phyloP scores from a whole-genome alignment of 2,113 vertebrate species.

The Dipodomys ordii region DNA sequence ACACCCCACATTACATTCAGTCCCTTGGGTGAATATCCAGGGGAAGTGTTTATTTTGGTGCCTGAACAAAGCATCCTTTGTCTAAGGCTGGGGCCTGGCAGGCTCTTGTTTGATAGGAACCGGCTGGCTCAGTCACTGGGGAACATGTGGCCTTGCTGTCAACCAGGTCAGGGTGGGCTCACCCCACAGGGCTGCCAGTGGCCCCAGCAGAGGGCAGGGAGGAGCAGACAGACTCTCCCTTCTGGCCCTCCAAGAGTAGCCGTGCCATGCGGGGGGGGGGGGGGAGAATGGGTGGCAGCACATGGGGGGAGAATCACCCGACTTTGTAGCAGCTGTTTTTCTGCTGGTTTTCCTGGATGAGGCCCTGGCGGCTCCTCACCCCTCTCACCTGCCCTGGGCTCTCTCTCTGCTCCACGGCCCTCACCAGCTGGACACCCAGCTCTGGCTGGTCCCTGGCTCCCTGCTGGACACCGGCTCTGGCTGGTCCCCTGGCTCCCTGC shows the following conservation, averaged over 20 bases:
- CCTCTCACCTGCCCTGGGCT: background rate
- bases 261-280: no score
- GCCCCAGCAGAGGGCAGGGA: background rate
- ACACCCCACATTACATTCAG: slow-evolving; percentile 41
- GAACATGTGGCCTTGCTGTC: rapidly evolving
- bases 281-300: background rate
- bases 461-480: no score
- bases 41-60: slow-evolving; percentile 28
- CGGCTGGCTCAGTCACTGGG: background rate
- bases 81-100: background rate
- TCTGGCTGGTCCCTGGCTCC: no score
- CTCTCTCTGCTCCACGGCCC: rapidly evolving
- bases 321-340: background rate
- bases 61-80: slow-evolving; percentile 60
- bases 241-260: background rate
- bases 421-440: no score
- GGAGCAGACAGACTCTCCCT: background rate
- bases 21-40: slow-evolving; percentile 18
- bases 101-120: background rate
- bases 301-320: no score
- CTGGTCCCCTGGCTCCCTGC: no score
- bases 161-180: background rate
- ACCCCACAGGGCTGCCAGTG: rapidly evolving
- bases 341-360: background rate
- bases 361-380: rapidly evolving